Evolutionary conservation across 2,797 vertebrate genomes (phyloP).

Genomic region (Gymnothorax reevesii): DNA sequence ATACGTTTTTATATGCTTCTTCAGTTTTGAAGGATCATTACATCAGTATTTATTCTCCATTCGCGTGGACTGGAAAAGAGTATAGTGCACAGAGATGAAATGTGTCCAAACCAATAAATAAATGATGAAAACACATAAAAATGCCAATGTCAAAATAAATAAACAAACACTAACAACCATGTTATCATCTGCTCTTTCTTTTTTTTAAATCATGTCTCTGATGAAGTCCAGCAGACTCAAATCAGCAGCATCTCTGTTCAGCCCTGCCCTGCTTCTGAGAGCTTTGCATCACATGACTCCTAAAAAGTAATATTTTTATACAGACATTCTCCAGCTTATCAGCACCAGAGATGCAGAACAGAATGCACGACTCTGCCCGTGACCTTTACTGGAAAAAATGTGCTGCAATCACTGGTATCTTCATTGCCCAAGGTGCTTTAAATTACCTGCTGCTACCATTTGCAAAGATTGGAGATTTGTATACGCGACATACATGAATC

Average conservation of each 20-base stretch:
- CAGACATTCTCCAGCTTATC: not conserved
- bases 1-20: not conserved
- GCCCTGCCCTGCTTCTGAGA: not conserved
- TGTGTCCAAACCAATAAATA: not conserved
- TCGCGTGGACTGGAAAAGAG: not conserved
- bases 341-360: not conserved
- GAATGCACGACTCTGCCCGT: not conserved
- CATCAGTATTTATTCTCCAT: not conserved
- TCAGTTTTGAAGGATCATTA: not conserved
- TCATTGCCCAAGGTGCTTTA: not conserved
- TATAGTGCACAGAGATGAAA: not conserved
- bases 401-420: not conserved
- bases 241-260: not conserved
- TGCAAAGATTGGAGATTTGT: not conserved
- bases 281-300: not conserved
- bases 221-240: not conserved
- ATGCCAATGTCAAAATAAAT: not conserved
- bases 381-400: not conserved
- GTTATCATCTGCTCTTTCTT: not conserved
- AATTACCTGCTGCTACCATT: not conserved
- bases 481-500: not conserved
- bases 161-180: not conserved
- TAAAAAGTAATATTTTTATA: not conserved
- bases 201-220: not conserved
- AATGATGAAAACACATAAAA: not conserved